Evolutionary conservation across 92 coral and sea anemone species (phyloP).

Genomic region (Palythoa grandis): DNA sequence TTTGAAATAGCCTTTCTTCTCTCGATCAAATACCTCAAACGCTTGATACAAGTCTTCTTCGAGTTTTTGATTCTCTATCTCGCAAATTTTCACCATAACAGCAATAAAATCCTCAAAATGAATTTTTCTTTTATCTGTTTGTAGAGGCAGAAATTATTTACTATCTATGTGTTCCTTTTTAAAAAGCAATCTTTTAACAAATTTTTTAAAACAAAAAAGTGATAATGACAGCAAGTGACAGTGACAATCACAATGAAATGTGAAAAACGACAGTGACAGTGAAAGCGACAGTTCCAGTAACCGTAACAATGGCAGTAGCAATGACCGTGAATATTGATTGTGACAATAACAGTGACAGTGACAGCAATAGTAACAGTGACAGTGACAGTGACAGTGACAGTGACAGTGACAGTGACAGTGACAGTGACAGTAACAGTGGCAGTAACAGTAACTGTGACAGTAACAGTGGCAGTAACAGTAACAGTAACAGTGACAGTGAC

Average conservation of each 20-base stretch:
- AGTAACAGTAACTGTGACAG: too few relatives aligned
- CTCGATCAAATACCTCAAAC: constrained; percentile 78
- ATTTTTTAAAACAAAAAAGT: background rate
- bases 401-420: background rate
- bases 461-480: too few relatives aligned
- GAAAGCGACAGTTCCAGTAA: background rate
- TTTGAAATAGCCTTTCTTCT: constrained; percentile 64
- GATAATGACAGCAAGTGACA: background rate
- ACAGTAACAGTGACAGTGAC: too few relatives aligned
- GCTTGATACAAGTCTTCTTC: constrained; percentile 71
- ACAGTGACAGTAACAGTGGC: background rate
- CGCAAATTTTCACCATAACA: constrained; percentile 30
- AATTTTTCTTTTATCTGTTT: constrained; percentile 35
- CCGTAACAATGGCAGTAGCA: background rate
- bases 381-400: background rate
- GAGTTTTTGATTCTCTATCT: constrained; percentile 43
- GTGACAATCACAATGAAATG: too few relatives aligned
- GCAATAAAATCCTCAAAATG: constrained; percentile 16
- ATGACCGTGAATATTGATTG: background rate
- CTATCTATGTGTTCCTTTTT: background rate
- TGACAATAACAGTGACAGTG: background rate
- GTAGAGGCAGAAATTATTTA: background rate
- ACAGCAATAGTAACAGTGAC: background rate
- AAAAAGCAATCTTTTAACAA: background rate
- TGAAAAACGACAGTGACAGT: too few relatives aligned